phyloP scores from a whole-genome alignment of 2,888 invertebrate genomes.

The Harpalus rubripes region DNA sequence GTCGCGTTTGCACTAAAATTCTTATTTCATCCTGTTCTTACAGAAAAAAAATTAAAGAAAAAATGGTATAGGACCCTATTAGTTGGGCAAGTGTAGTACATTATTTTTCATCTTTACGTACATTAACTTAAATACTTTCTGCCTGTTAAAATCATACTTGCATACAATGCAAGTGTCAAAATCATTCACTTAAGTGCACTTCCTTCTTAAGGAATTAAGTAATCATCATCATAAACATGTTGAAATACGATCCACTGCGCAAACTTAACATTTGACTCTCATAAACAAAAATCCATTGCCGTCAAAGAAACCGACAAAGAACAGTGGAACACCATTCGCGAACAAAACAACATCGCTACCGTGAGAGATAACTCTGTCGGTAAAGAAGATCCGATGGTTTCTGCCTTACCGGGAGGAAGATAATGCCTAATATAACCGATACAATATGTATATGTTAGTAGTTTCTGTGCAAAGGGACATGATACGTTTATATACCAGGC shows the following conservation, averaged over 20 bases:
- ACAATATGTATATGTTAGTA: neutral
- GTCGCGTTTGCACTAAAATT: no score
- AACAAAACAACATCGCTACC: slow-evolving; percentile 40
- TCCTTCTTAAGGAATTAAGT: neutral
- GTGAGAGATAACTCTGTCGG: slow-evolving; percentile 51
- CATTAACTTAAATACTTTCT: no score
- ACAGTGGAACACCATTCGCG: slow-evolving; percentile 36
- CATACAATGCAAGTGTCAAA: no score
- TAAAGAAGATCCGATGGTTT: slow-evolving; percentile 51
- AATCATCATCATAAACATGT: neutral
- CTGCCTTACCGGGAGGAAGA: slow-evolving; percentile 60
- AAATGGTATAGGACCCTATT: no score
- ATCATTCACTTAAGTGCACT: neutral
- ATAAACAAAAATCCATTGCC: slow-evolving; percentile 47
- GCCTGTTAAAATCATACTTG: no score
- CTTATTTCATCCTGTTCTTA: no score
- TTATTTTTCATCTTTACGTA: no score
- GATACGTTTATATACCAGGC: slow-evolving; percentile 28
- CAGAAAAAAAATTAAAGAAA: no score
- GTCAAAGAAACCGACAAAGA: slow-evolving; percentile 35
- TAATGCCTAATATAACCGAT: slow-evolving; percentile 28
- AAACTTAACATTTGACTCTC: slow-evolving; percentile 22
- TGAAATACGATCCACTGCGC: slow-evolving; percentile 31
- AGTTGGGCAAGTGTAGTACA: no score
- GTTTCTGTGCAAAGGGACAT: neutral